Base-by-base conservation (phyloP, 2,797 vertebrate species). In the Triplophysa yarkandensis region DNA sequence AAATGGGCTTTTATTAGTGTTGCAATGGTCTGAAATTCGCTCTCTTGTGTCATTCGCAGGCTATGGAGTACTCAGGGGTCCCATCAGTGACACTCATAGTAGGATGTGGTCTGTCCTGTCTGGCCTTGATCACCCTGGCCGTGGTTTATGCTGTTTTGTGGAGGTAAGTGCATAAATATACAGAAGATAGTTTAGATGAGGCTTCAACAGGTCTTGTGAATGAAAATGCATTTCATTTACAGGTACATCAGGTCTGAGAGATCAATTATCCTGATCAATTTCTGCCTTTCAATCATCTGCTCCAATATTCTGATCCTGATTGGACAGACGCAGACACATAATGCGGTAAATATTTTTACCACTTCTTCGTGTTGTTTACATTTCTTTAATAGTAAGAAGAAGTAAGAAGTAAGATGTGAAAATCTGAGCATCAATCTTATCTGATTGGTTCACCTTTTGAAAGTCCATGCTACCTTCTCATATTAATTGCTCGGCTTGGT, bases 191-290 rank as follows among this genome's bases (percentile, higher is more conserved):
- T 39, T 11, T 39, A 3, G 44, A 63, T 30, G 21, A 17, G 16
- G 11, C 43, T n/a, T 17, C 23, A 54, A 6, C 5, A 10, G 27
- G 1, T 57, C 3, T 2, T 32, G 28, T 75, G 30, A 60, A 17
- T 17, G 28, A 27, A 62, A 8, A 41, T 55, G 6, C 62, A 39
- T 65, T 85, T 64, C 82, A 85, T 83, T 48, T 85, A 82, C 85
- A 96, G 98, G 90, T 99, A 97, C 83, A 99, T 99, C 84, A 94
- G 96, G 80, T 99, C 98, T 75, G 97, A 99, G 85, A 90, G 98
- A 79, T 98, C 97, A 75, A 98, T 99, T 88, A 99, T 99, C 88
- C 89, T 99, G 80, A 98, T 99, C 87, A 99, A 99, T 93, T 99
- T 99, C 92, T 99, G 97, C 92, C 87, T 99, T 68, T 99, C 98